Base-by-base conservation (phyloP, 2,797 vertebrate genomes). In the Channa striata region DNA sequence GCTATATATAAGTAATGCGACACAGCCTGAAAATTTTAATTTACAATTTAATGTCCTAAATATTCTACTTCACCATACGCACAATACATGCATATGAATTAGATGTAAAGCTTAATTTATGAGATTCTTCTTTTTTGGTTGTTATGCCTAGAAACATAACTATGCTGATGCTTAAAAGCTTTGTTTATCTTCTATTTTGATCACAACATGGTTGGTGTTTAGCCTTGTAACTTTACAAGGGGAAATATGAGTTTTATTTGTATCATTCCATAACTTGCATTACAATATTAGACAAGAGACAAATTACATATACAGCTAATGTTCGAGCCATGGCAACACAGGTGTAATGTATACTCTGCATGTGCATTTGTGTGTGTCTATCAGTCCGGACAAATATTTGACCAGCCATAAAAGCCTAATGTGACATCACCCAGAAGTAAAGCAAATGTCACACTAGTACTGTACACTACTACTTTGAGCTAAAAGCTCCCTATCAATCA, bases 361-460 rank as follows among this genome's bases (percentile, higher is more conserved):
- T 68, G 53, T 71, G 71, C 44, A 57, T 72, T 56, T 44, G 64
- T 61, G 66, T 61, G 63, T 78, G 50, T 80, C 63, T 76, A 64
- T 82, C 23, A 47, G 56, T 57, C 53, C 43, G 71, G 56, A 23
- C 73, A 82, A 83, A 87, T 87, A 80, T 87, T 91, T 84, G 65
- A 62, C 25, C 59, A 89, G 77, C 49, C 64, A 68, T 87, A 64
- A 86, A 82, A 78, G 69, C 73, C 66, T 25, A n/a, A 49, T 70
- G 51, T 82, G 72, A 82, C 76, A 74, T 86, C 76, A 70, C 57
- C 47, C 37, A 58, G 37, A 73, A 77, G 56, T 44, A 64, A 77
- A 80, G 42, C 71, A 69, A 81, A 82, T 65, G 48, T 44, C 37
- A 49, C 59, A 68, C 13, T 14, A 17, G 25, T 6, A n/a, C n/a